Conservation (phyloP, 2,797 vertebrate genomes). For the Hephaestus fuliginosus region DNA sequence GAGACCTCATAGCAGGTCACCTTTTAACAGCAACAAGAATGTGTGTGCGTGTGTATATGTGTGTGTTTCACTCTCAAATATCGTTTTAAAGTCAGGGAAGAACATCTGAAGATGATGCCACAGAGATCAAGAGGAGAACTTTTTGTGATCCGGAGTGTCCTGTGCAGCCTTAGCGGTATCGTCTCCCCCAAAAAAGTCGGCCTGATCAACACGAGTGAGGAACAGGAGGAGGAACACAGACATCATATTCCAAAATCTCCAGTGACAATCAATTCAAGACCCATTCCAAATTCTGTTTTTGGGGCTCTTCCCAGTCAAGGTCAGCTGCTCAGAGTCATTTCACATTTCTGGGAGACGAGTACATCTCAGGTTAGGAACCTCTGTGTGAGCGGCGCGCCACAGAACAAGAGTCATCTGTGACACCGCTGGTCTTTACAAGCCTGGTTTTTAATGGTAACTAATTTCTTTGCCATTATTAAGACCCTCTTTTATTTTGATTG, state of each 20-base stretch:
- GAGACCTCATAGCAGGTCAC: constrained; percentile 52
- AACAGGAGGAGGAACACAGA: constrained; percentile 58
- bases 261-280: constrained; percentile 74
- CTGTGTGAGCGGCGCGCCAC: constrained; percentile 20
- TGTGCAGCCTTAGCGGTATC: constrained; percentile 37
- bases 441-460: constrained; percentile 75
- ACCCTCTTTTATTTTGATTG: constrained; percentile 80
- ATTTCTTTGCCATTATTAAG: constrained; percentile 79
- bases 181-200: constrained; percentile 48
- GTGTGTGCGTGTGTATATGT: constrained; percentile 15
- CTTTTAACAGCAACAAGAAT: constrained; percentile 47
- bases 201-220: constrained; percentile 50
- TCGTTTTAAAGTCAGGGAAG: constrained; percentile 22
- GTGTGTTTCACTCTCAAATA: constrained; percentile 19
- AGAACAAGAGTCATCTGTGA: constrained; percentile 47
- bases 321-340: constrained; percentile 49
- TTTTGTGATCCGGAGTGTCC: constrained; percentile 42
- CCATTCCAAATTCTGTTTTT: constrained; percentile 65
- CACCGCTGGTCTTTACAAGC: constrained; percentile 79
- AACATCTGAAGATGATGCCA: constrained; percentile 28
- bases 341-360: constrained; percentile 41
- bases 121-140: constrained; percentile 32
- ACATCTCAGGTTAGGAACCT: constrained; percentile 50
- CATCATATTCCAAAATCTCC: constrained; percentile 69
- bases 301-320: constrained; percentile 63